A percentile compares a stretch with the other conserved stretches of the same genome.
Evolutionary conservation across 2,888 invertebrate genomes (phyloP).

Genomic region (Cyrtodaria siliqua): DNA sequence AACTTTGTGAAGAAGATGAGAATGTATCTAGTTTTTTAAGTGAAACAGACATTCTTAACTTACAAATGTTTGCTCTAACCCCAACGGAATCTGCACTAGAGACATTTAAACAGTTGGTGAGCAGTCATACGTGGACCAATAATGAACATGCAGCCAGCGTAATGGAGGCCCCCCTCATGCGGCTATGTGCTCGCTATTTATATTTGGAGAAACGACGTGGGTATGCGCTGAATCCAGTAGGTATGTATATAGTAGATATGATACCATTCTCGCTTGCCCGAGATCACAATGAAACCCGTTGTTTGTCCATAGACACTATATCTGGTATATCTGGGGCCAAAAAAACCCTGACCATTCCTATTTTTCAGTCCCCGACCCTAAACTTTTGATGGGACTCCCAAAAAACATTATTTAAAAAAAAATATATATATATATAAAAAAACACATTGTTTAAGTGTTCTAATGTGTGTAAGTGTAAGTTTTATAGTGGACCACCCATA

Average conservation of each 20-base stretch:
- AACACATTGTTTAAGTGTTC: too few species aligned
- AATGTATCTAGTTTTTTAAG: constrained; percentile 56
- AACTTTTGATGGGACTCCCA: too few species aligned
- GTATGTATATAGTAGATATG: constrained; percentile 87
- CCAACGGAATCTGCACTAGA: constrained; percentile 57
- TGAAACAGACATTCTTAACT: constrained; percentile 61
- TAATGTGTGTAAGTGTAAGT: too few species aligned
- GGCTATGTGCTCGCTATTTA: constrained; percentile 89
- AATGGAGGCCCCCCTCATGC: constrained; percentile 88
- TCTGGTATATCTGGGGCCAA: too few species aligned
- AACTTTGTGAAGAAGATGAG: constrained; percentile 67
- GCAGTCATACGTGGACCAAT: constrained; percentile 85
- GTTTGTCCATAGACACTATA: too few species aligned
- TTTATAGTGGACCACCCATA: too few species aligned
- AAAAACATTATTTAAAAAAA: too few species aligned
- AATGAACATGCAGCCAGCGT: constrained; percentile 70
- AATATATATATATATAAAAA: too few species aligned
- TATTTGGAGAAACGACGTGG: constrained; percentile 88
- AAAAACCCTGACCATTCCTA: too few species aligned
- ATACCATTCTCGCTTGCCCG: too few species aligned
- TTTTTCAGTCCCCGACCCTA: too few species aligned
- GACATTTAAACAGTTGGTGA: constrained; percentile 74
- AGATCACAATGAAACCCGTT: too few species aligned
- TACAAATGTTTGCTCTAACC: constrained; percentile 40
- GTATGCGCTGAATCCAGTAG: constrained; percentile 89